These are phyloP conservation scores for Drosophila planitibia DNA, from an alignment of 2,888 invertebrate genomes.

Conservation along the genomic window DNA sequence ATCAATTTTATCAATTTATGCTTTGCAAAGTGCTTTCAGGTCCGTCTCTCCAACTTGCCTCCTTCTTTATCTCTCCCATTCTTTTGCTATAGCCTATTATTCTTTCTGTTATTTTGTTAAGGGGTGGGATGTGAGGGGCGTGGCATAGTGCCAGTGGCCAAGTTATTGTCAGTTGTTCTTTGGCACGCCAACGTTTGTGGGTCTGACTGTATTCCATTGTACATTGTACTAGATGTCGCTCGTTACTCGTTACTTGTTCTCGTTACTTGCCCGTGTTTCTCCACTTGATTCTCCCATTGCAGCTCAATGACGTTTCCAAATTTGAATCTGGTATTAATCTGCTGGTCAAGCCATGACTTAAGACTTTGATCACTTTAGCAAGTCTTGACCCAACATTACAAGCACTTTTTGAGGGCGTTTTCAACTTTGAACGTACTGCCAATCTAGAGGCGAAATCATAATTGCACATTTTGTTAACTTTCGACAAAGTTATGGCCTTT, in stretches of 20 bases:
- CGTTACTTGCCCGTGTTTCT: neutral
- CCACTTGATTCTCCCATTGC: neutral
- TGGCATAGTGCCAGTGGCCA: constrained; percentile 17
- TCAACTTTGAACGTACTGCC: neutral
- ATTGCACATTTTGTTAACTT: neutral
- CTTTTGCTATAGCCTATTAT: neutral
- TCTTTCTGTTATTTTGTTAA: neutral
- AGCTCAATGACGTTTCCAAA: neutral
- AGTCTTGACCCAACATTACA: neutral
- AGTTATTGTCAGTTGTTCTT: constrained; percentile 58
- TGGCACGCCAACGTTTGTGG: constrained; percentile 54
- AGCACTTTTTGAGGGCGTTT: neutral
- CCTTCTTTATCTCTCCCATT: neutral
- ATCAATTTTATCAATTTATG: constrained; percentile 79
- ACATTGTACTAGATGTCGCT: neutral
- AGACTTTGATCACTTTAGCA: neutral
- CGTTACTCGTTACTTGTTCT: neutral
- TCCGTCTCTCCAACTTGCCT: neutral
- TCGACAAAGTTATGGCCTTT: neutral
- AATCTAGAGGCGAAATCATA: neutral
- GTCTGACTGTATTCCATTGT: constrained; percentile 43
- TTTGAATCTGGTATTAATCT: neutral
- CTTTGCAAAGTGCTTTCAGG: constrained; percentile 70
- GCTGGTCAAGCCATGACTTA: neutral
- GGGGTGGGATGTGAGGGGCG: neutral